Base-by-base conservation (phyloP, 2,113 vertebrate species). In the Pseudolaguvia tuberculata region DNA sequence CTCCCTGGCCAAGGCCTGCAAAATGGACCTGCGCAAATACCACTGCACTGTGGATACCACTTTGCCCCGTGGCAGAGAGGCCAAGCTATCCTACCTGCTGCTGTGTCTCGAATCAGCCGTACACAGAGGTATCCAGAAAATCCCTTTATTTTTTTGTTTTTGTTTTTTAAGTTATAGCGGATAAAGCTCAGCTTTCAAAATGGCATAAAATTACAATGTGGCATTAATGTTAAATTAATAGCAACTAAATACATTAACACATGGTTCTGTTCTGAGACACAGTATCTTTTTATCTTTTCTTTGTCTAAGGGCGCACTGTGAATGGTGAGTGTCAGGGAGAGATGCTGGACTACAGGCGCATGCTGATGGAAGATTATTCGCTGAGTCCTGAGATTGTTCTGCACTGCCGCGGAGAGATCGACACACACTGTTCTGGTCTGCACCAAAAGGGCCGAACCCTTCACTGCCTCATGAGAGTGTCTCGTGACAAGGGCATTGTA, bases 351-450 rank as follows among this genome's bases (percentile, higher is more conserved):
- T 99, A 98, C 88, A 86, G 96, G 20, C 91, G 95, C 79, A 99
- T 99, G 95, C 86, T 99, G 76, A 98, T 99, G 96, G 96, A 98
- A 75, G 96, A 99, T 85, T 99, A 94, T 83, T 99, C 96, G 0
- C 85, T 99, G 83, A 99, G 95, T 82, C 96, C 96, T 0, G 96
- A 99, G 81, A 99, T 99, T 76, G 95, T 99, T 84, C 91, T 99
- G 18, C 94, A 96, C 84, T 99, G 96, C 85, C 92, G 95, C 0
- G 89, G 91, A 0, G 96, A 99, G 86, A 99, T 99, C 0, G 95
- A 98, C 39, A 89, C 91, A 14, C 95, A 96, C 80, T 99, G 96
- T 85, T 98, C 95, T 0, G 96, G 96, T 5, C 89, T 99, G 39
- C 96, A 99, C 39, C 92, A 96, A 0, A 99, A 99, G 17, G 96